A percentile compares a stretch with the other conserved stretches of the same genome.
These are phyloP conservation scores for Drosophila silvestris DNA, from an alignment of 2,888 invertebrate species.

Conservation along the genomic window DNA sequence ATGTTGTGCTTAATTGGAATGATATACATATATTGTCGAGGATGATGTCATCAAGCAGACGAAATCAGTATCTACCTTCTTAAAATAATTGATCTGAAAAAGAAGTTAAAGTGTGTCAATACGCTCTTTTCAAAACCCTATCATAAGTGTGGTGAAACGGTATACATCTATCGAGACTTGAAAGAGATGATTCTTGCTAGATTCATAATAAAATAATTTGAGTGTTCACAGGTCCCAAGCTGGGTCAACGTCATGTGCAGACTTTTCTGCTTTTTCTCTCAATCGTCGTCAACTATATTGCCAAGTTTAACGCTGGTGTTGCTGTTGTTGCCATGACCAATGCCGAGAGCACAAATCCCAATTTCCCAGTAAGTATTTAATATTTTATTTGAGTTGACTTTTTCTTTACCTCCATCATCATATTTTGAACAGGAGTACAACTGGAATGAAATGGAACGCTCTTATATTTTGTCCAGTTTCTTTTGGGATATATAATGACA, in stretches of 20 bases:
- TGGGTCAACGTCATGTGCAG: slow-evolving; percentile 89
- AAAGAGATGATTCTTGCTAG: neutral
- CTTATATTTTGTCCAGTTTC: slow-evolving; percentile 90
- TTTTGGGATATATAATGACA: slow-evolving; percentile 91
- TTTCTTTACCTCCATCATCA: too few relatives aligned
- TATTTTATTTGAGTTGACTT: too few relatives aligned
- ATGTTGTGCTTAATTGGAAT: neutral
- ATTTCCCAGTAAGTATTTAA: slow-evolving; percentile 85
- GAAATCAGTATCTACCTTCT: neutral
- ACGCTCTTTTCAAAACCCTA: neutral
- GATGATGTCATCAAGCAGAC: neutral
- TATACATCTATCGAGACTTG: neutral
- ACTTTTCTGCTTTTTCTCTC: slow-evolving; percentile 87
- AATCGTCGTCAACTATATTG: slow-evolving; percentile 88
- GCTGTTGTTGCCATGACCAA: slow-evolving; percentile 91
- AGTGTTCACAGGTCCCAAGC: slow-evolving; percentile 81
- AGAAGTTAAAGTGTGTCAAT: neutral
- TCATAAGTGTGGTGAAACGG: neutral
- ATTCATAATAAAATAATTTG: neutral
- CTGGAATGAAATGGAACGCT: slow-evolving; percentile 86
- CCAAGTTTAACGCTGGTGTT: slow-evolving; percentile 89
- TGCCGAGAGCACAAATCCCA: slow-evolving; percentile 85
- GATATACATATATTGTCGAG: neutral
- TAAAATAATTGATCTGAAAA: neutral
- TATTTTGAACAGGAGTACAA: slow-evolving; percentile 75